Evolutionary conservation across 2,888 invertebrate species (phyloP).

Genomic region (Hanleya hanleyi): DNA sequence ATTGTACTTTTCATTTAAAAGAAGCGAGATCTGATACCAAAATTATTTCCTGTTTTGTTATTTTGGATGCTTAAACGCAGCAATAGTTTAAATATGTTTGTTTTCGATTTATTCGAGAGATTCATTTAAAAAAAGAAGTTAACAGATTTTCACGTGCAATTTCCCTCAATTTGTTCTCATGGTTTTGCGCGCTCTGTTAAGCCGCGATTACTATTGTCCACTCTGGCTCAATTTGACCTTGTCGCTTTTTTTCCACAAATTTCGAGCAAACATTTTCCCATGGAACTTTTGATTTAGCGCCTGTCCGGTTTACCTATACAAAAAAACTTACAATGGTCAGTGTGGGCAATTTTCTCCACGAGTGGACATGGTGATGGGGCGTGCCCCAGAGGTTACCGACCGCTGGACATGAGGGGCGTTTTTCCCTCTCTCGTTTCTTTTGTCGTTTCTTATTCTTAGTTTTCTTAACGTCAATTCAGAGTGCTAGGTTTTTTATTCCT

Average conservation of each 20-base stretch:
- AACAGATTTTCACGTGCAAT: too few relatives aligned
- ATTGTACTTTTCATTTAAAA: too few relatives aligned
- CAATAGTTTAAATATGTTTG: too few relatives aligned
- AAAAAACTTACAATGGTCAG: neutral
- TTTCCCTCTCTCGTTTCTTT: neutral
- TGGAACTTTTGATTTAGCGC: neutral
- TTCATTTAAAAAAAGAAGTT: too few relatives aligned
- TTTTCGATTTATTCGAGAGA: too few relatives aligned
- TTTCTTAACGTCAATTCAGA: constrained; percentile 8
- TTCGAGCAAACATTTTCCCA: neutral
- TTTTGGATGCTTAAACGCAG: too few relatives aligned
- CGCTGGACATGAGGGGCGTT: neutral
- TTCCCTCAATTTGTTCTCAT: too few relatives aligned
- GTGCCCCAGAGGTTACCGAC: constrained; percentile 1
- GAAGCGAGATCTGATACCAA: too few relatives aligned
- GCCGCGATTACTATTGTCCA: too few relatives aligned
- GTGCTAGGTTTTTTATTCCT: neutral
- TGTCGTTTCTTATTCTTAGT: neutral
- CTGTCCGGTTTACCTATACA: neutral
- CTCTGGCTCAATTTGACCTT: too few relatives aligned
- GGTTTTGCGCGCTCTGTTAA: too few relatives aligned
- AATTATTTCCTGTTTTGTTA: too few relatives aligned
- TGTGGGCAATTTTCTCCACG: constrained; percentile 1
- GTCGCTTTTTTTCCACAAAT: neutral
- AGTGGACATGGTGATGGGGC: neutral